Evolutionary conservation across 1,140 invertebrate species (phyloP), one percentile per base, ranked within the genome.

Genomic region (Stenopsyche tienmushanensis): DNA sequence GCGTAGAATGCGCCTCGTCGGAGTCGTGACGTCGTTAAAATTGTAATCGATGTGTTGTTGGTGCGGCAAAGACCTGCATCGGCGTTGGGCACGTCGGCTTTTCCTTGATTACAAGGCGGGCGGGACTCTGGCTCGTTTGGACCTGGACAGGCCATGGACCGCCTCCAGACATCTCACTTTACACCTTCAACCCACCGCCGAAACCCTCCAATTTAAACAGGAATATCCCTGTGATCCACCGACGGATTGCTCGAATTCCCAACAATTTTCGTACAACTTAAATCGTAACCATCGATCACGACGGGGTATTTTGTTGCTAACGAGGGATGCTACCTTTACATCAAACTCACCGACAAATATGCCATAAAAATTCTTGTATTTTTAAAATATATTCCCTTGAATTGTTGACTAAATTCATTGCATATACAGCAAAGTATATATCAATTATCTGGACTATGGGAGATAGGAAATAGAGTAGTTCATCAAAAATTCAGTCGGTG

Each of bases 101-200:
- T 7, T 47, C 3, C 21, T 34, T 60, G 57, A 60, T 60, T 60
- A 60, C 41, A 60, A 42, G 15, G 57, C 57, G 41, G 57, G 8
- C 24, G 44, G 39, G 23, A 21, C 21, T 26, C 10, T n/a, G 29
- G 57, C 41, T 47, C 42, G 42, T 44, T 60, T 44, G 17, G 42
- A 1, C 3, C 24, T 39, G 39, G 20, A 57, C 54, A 24, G 41
- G 42, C 57, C 42, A n/a, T 44, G 57, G 39, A 60, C 17, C 57
- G 57, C 57, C 57, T 47, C 20, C 57, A 60, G 57, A 60, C 57
- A 60, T 60, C 57, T 60, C 57, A 60, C 57, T 60, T 60, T 44
- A 49, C 57, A 60, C 57, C 57, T 60, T 18, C 34, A 42, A 9
- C 41, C 34, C 41, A 15, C 41, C 41, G 18, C 17, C 47, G 15